These are phyloP conservation scores for Agrotis clavis DNA, from an alignment of 2,888 invertebrate genomes.

Conservation along the genomic window DNA sequence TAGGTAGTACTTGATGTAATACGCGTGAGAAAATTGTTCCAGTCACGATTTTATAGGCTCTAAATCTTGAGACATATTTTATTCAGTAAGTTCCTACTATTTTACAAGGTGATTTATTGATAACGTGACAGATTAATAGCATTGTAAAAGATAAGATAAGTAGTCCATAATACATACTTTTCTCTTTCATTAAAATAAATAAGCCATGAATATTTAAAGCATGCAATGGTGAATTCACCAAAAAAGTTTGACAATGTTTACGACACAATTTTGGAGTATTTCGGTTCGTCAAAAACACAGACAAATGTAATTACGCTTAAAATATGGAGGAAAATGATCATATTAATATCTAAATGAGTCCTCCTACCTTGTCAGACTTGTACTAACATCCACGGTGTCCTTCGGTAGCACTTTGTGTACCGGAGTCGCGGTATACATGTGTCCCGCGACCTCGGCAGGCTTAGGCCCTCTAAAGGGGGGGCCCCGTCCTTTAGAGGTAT, in stretches of 20 bases:
- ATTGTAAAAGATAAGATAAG: neutral
- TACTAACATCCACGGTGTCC: too few relatives aligned
- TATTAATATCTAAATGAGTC: too few relatives aligned
- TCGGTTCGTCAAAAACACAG: too few relatives aligned
- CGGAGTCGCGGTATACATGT: too few relatives aligned
- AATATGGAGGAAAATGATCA: neutral
- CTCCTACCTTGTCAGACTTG: too few relatives aligned
- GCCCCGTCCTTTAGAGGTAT: too few relatives aligned
- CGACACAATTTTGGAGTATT: too few relatives aligned
- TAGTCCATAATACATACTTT: neutral
- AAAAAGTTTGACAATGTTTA: neutral
- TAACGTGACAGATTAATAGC: neutral
- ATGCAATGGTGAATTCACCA: neutral
- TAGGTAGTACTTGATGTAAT: slow-evolving; percentile 53
- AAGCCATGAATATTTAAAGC: neutral
- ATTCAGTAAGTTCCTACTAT: neutral
- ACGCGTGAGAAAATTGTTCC: slow-evolving; percentile 48
- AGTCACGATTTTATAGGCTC: slow-evolving; percentile 35
- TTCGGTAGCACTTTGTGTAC: too few relatives aligned
- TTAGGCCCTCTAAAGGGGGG: too few relatives aligned
- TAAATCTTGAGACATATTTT: slow-evolving; percentile 39
- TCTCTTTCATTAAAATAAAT: neutral
- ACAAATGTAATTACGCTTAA: too few relatives aligned
- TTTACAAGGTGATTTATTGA: neutral
- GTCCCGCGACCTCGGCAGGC: too few relatives aligned